phyloP scores from a whole-genome alignment of 2,113 vertebrate genomes.

The Saimiri boliviensis region DNA sequence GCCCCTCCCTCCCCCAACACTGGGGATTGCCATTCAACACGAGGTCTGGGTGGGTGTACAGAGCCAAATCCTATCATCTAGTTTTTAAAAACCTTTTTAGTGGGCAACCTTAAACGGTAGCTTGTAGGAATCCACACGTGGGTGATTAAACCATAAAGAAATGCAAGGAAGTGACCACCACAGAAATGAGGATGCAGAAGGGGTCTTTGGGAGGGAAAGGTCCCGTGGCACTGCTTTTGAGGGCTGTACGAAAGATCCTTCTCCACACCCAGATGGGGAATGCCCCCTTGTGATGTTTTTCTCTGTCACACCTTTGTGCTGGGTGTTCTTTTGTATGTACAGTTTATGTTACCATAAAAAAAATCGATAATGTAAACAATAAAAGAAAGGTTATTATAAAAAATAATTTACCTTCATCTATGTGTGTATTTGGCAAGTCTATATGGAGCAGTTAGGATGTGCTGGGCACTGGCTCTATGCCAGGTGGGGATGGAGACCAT shows the following conservation, averaged over 20 bases:
- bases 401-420: neutral
- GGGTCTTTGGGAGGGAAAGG: too few species aligned
- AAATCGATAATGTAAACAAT: neutral
- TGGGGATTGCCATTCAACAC: too few species aligned
- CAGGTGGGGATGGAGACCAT: neutral
- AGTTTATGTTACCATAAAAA: neutral
- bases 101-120: neutral
- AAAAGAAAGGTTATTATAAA: neutral
- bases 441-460: neutral
- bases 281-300: rapidly evolving
- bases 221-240: rapidly evolving
- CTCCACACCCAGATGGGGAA: rapidly evolving
- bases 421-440: neutral
- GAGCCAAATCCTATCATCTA: too few species aligned
- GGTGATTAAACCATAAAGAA: neutral
- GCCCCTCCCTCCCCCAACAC: too few species aligned
- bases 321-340: neutral
- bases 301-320: neutral
- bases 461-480: neutral
- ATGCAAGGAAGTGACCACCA: neutral
- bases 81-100: neutral
- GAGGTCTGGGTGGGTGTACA: too few species aligned
- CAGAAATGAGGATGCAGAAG: too few species aligned
- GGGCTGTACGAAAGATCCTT: rapidly evolving
- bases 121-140: rapidly evolving